A percentile compares a stretch with the other conserved stretches of the same genome.
Evolutionary conservation across 2,888 invertebrate genomes (phyloP).

Genomic region (Latheticus oryzae): DNA sequence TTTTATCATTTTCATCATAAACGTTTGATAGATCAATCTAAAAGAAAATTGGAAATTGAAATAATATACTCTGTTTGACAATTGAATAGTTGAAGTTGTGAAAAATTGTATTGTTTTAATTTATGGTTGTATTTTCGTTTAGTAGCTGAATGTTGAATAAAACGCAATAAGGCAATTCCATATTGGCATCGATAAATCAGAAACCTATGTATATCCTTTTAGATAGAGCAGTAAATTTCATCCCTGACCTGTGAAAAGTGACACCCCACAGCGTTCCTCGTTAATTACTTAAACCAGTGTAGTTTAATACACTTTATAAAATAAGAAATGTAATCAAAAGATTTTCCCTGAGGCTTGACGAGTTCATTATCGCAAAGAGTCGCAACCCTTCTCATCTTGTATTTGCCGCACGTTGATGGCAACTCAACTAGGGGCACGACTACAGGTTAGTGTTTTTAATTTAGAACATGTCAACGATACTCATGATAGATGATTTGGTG

Average conservation of each 20-base stretch:
- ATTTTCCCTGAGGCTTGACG: constrained; percentile 42
- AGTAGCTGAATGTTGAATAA: no score
- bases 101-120: no score
- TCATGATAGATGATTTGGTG: constrained; percentile 66
- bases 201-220: constrained; percentile 8
- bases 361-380: constrained; percentile 35
- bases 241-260: constrained; percentile 45
- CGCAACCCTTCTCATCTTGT: constrained; percentile 25
- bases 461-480: constrained; percentile 67
- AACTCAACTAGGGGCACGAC: constrained; percentile 40
- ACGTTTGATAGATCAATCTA: no score
- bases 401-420: constrained; percentile 41
- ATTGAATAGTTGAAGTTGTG: no score
- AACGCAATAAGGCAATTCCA: no score
- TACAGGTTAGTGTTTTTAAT: constrained; percentile 66
- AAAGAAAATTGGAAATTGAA: no score
- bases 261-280: constrained; percentile 47
- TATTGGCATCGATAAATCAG: constrained; percentile 25
- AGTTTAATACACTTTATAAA: constrained; percentile 48
- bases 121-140: no score
- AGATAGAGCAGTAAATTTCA: constrained; percentile 44
- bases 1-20: no score
- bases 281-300: constrained; percentile 47
- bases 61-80: no score
- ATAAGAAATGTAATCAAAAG: constrained; percentile 50